Conservation (phyloP, 30 jellyfish, hydroid and myxozoan species). For the Pseudorhiza aurosa region DNA sequence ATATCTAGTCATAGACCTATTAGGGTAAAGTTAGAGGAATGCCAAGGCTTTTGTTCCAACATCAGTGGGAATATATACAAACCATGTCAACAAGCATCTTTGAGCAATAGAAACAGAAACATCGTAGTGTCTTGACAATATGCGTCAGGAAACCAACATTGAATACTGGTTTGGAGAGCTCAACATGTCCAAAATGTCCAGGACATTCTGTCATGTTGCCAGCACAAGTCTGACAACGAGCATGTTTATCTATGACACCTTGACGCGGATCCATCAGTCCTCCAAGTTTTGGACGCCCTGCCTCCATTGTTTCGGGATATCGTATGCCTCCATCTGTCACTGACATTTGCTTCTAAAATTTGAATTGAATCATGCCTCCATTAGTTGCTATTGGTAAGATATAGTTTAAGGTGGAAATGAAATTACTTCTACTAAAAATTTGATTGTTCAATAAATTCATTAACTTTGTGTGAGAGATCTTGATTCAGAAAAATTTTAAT, state of each 20-base stretch:
- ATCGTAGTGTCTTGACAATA: slow-evolving; percentile 84
- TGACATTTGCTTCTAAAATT: slow-evolving; percentile 87
- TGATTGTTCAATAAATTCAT: too few relatives aligned
- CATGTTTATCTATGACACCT: slow-evolving; percentile 90
- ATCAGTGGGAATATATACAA: too few relatives aligned
- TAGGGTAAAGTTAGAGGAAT: too few relatives aligned
- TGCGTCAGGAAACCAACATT: slow-evolving; percentile 87
- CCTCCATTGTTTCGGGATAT: slow-evolving; percentile 98
- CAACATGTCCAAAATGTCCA: slow-evolving; percentile 99
- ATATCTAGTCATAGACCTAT: too few relatives aligned
- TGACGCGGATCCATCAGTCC: slow-evolving; percentile 99
- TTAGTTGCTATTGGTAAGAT: too few relatives aligned
- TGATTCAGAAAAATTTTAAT: too few relatives aligned
- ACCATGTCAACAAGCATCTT: slow-evolving; percentile 87
- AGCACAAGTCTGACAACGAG: slow-evolving; percentile 98
- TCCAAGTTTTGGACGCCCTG: slow-evolving; percentile 91
- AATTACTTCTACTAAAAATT: too few relatives aligned
- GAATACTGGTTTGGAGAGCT: slow-evolving; percentile 97
- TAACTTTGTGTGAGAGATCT: too few relatives aligned
- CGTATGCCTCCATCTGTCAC: slow-evolving; percentile 94
- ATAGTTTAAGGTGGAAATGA: too few relatives aligned
- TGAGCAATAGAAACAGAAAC: slow-evolving; percentile 97
- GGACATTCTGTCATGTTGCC: slow-evolving; percentile 99
- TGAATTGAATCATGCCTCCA: too few relatives aligned
- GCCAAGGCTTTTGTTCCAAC: too few relatives aligned